These are phyloP conservation scores for Ctenicera cuprea DNA, from an alignment of 2,888 invertebrate genomes.

Conservation along the genomic window DNA sequence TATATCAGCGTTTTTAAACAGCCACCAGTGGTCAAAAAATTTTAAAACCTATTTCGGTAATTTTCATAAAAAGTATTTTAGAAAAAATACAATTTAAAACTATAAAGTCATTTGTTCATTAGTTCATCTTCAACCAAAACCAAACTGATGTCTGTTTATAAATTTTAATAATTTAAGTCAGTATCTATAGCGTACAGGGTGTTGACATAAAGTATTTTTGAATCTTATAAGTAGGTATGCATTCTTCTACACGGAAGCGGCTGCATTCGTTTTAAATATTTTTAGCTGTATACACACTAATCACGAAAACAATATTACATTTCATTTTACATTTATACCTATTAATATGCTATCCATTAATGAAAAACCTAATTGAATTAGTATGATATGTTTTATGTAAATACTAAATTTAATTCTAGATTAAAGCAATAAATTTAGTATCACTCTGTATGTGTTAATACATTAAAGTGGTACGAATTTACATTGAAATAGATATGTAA, in stretches of 20 bases:
- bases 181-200: too few relatives aligned
- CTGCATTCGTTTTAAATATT: slow-evolving; percentile 5
- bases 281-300: neutral
- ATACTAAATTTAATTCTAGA: neutral
- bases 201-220: neutral
- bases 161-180: neutral
- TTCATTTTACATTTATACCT: neutral
- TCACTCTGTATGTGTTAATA: neutral
- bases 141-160: neutral
- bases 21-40: too few relatives aligned
- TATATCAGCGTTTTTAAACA: too few relatives aligned
- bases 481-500: slow-evolving; percentile 3
- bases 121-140: too few relatives aligned
- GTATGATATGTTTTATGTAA: slow-evolving; percentile 15
- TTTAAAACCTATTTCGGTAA: too few relatives aligned
- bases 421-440: slow-evolving; percentile 9
- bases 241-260: neutral
- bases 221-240: neutral
- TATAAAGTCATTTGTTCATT: too few relatives aligned
- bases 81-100: too few relatives aligned
- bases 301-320: slow-evolving; percentile 4
- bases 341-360: neutral
- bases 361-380: neutral
- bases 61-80: too few relatives aligned
- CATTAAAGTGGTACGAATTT: neutral